Base-by-base conservation (phyloP, 2,797 vertebrate genomes). In the Calcarius lapponicus region DNA sequence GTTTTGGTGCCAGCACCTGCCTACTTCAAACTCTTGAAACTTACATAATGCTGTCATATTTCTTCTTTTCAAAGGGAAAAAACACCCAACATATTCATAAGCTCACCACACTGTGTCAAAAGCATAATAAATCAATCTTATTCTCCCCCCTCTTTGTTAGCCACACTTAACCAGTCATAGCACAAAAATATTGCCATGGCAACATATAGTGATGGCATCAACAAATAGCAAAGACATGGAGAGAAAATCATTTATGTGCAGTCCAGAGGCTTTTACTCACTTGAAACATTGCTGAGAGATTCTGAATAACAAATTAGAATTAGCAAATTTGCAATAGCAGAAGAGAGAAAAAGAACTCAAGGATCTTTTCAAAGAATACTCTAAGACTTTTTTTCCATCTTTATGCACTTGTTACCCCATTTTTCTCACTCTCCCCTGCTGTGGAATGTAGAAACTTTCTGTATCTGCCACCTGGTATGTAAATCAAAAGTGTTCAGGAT, bases 131-230 rank as follows among this genome's bases (percentile, higher is more conserved):
- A 95, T 73, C 17, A 28, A 80, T 88, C 47, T 34, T 43, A 71
- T 70, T 78, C 53, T 88, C 50, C 28, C 22, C 17, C 1, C 14
- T 32, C 61, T 83, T 92, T 86, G 65, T 93, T 90, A 92, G 54
- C 40, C 32, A 21, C n/a, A 80, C n/a, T 86, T 90, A 87, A 88
- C 64, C 74, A 95, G 82, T 87, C 80, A 65, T 26, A 9, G 14
- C 85, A 83, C 58, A 95, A 91, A 92, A 91, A 78, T 40, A 92
- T 94, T 82, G 45, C 94, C 76, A 96, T 93, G 94, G 95, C 64
- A 96, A 96, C 89, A 19, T 45, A 71, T 0, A 88, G 70, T 3
- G 47, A 79, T 56, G 75, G 76, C 38, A 86, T 69, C 64, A 96
- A 91, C 69, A 95, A 96, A 92, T 4, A 95, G 58, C 72, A 89